Base-by-base conservation (phyloP, 1,140 invertebrate species). In the Chlorops oryzae region DNA sequence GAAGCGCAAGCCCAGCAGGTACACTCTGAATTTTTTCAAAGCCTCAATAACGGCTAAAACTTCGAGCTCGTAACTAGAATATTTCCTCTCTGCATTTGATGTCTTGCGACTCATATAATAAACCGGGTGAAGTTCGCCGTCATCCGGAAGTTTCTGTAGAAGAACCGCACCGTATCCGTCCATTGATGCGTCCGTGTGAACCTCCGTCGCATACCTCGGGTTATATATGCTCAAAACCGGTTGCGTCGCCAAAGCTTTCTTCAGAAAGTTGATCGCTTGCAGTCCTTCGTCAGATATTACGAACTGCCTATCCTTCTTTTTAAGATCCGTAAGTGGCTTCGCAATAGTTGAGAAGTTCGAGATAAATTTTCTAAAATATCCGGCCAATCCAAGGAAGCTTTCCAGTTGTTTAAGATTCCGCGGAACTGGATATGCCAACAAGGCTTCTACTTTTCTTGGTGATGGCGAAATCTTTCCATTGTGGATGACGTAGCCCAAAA, bases 31-130 rank as follows among this genome's bases (percentile, higher is more conserved):
- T 22, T 64, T 61, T 24, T 54, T 50, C n/a, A 65, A 24, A 10
- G 53, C 54, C 28, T 56, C 75, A 68, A 75, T 72, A 55, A 80
- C 60, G 0, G 64, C 64, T 13, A 65, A 47, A 5, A 80, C 62
- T 51, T 74, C 66, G 2, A 73, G 22, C 43, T 73, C 64, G 48
- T 70, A 73, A 10, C 60, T 68, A n/a, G 57, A 57, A 40, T 65
- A 73, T 13, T 56, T 58, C 10, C 38, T 47, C 53, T 73, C 65
- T 10, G 57, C 38, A 12, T 61, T 49, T 10, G 50, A 52, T 9
- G 64, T 70, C 22, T 50, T 53, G 56, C 77, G 75, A 65, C 59
- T 70, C 65, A 59, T 63, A 50, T 59, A 59, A 54, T 70, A 62
- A 51, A 70, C 47, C 54, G 67, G 64, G 74, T 72, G 80, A 56